Evolutionary conservation across 1,140 invertebrate species (phyloP).

Genomic region (Penaeus indicus): DNA sequence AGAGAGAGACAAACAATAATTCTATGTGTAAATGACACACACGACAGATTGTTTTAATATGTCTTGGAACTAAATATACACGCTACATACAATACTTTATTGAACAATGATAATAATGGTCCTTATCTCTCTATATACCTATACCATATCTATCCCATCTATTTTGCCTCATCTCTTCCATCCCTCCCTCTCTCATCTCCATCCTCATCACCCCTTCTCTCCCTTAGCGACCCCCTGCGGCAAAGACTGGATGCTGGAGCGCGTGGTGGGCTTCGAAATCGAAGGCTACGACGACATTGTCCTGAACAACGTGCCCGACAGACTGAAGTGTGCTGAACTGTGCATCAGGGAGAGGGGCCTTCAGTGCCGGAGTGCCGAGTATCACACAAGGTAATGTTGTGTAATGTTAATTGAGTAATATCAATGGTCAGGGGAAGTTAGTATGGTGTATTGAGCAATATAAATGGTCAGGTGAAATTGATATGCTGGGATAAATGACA

Average conservation of each 20-base stretch:
- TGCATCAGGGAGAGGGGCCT: slow-evolving; percentile 69
- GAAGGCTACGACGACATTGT: slow-evolving; percentile 70
- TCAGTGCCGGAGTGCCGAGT: slow-evolving; percentile 69
- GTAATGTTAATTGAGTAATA: too few relatives aligned
- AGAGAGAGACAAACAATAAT: too few relatives aligned
- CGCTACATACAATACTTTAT: too few relatives aligned
- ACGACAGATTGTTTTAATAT: too few relatives aligned
- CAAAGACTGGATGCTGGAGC: slow-evolving; percentile 71
- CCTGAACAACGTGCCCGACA: slow-evolving; percentile 68
- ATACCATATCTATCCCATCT: background rate
- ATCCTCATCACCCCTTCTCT: background rate
- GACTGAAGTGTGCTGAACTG: slow-evolving; percentile 70
- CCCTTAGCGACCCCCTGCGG: slow-evolving; percentile 61
- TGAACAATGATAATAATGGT: too few relatives aligned
- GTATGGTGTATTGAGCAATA: too few relatives aligned
- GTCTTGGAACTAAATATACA: too few relatives aligned
- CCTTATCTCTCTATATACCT: too few relatives aligned
- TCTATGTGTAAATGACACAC: too few relatives aligned
- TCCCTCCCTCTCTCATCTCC: background rate
- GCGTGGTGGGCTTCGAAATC: slow-evolving; percentile 70
- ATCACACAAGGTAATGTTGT: slow-evolving; percentile 60
- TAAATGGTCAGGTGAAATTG: too few relatives aligned
- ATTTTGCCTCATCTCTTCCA: background rate
- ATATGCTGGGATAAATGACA: too few relatives aligned
- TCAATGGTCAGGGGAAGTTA: too few relatives aligned